Evolutionary conservation across 2,888 invertebrate species (phyloP), one percentile per base, ranked within the genome.

Genomic region (Agrilus mali): DNA sequence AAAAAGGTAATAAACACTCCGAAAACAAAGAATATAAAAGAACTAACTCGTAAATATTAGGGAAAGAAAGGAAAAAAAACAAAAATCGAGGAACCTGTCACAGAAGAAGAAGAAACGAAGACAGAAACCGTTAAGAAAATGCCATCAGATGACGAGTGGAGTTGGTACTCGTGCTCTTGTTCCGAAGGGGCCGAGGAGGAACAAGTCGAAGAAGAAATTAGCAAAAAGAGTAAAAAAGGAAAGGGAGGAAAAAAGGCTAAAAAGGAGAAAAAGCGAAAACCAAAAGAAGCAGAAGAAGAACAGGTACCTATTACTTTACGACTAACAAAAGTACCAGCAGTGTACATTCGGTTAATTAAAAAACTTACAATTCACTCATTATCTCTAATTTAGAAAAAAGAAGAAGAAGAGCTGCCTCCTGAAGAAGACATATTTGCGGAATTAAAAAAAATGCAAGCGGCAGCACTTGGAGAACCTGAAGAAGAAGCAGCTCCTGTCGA

Each of bases 401-500:
- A 33, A 27, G 13, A 33, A 27, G 33, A 42, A 34, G 22, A 16
- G n/a, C 22, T 10, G 13, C 15, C 43, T 2, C 33, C 38, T 38
- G 47, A 46, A 13, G 41, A 34, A 7, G 48, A 48, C 14, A 42
- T 50, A 4, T 47, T 48, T 45, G 47, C 42, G 4, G 43, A 46
- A 35, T 47, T 50, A 33, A 41, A 38, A 14, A 37, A 37, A 15
- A 48, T 50, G 48, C 48, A 50, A 39, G 44, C 33, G n/a, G 6
- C 17, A 7, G 47, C 50, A 2, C 46, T 38, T 10, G 42, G 39
- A 8, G 40, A 43, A 40, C 41, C 41, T 3, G 37, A 33, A 15
- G 40, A 37, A 16, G 37, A 33, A 15, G 40, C 34, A 16, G 14
- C 20, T 15, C 32, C 10, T 5, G 40, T 20, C 36, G 22, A 22